Evolutionary conservation across 2,888 invertebrate species (phyloP), one percentile per base, ranked within the genome.

Genomic region (Opisthograptis luteolata): DNA sequence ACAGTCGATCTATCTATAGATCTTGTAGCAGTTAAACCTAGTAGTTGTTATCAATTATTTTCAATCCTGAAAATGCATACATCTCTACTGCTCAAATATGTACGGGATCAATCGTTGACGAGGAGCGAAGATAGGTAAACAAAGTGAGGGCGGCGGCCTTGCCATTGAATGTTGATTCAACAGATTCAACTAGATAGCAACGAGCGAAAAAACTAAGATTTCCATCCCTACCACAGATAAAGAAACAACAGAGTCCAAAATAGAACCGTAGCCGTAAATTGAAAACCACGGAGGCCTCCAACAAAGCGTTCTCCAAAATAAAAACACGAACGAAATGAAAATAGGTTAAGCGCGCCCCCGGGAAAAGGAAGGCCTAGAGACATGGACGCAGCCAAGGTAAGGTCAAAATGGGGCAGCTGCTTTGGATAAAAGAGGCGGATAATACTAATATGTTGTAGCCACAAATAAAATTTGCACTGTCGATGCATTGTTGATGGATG

Each of bases 281-380:
- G 81, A 76, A 81, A 80, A 81, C 75, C 74, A 66, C 73, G 73
- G 68, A 66, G 68, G 67, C 66, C 66, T 64, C 70, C 69, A 66
- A 68, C 68, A 70, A 68, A 67, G 60, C 67, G 63, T 66, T 67
- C 67, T 64, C 65, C 70, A 69, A 74, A 78, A 81, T 81, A 82
- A 81, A 84, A 81, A 79, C 73, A 78, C 70, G 66, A 68, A 71
- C 72, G 66, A 80, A 80, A 79, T 73, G 81, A 79, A 84, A 84
- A 84, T 83, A 78, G 84, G 84, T 82, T 84, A 84, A 84, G 77
- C 73, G 78, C 65, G 62, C 84, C 79, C 78, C 58, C 48, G 82
- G 75, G 79, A 68, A 40, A 32, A 40, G 24, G 24, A 39, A 42
- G 51, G 56, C 55, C 60, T 60, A 62, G 66, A 75, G 67, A 27